These are phyloP conservation scores for Clarias macrocephalus DNA, from an alignment of 2,113 vertebrate species.

Conservation along the genomic window DNA sequence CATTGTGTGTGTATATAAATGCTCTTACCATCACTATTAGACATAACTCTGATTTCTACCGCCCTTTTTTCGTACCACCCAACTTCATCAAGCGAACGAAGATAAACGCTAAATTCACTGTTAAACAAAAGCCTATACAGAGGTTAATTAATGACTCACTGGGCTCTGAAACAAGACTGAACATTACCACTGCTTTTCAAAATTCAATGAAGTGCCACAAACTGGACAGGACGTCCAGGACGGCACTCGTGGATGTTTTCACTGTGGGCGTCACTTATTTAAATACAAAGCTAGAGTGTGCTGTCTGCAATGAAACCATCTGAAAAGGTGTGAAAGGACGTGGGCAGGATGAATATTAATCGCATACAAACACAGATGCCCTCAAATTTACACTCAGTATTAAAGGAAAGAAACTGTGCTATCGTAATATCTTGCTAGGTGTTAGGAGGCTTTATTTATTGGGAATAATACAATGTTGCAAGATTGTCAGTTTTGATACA, in stretches of 20 bases:
- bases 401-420: neutral
- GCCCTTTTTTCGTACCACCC: too few relatives aligned
- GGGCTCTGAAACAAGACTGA: neutral
- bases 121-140: neutral
- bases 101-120: neutral
- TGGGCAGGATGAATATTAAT: constrained; percentile 17
- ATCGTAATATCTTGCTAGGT: neutral
- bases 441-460: neutral
- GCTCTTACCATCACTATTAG: too few relatives aligned
- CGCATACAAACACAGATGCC: neutral
- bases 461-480: neutral
- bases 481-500: neutral
- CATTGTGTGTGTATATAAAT: too few relatives aligned
- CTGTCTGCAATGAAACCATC: constrained; percentile 1
- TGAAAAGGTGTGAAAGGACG: neutral
- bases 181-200: neutral
- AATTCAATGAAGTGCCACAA: constrained; percentile 1
- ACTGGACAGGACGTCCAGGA: neutral
- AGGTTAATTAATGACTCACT: neutral
- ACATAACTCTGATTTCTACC: too few relatives aligned
- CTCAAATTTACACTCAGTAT: neutral
- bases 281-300: constrained; percentile 9
- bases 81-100: too few relatives aligned
- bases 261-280: constrained; percentile 2
- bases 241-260: neutral